Evolutionary conservation across 2,797 vertebrate genomes (phyloP).

Genomic region (Centroberyx gerrardi): DNA sequence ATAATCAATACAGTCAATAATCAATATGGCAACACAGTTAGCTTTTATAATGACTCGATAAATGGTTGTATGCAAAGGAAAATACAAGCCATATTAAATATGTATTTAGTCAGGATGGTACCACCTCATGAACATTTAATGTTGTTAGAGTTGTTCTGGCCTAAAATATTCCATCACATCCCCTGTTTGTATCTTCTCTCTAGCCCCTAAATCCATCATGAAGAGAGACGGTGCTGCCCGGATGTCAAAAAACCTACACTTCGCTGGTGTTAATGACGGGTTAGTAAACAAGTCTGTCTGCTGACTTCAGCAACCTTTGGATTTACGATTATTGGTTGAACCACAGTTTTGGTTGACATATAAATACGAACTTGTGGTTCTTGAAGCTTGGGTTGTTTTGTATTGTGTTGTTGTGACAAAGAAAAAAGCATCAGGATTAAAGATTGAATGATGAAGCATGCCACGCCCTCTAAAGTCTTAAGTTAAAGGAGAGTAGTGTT

Average conservation of each 20-base stretch:
- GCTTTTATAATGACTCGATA: background rate
- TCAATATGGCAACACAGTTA: background rate
- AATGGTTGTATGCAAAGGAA: background rate
- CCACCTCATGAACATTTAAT: background rate
- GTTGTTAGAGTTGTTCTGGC: constrained; percentile 19
- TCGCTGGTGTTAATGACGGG: constrained; percentile 93
- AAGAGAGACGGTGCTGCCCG: constrained; percentile 87
- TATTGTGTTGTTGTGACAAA: constrained; percentile 6
- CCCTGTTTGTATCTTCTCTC: constrained; percentile 44
- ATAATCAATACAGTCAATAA: background rate
- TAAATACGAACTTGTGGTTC: constrained; percentile 38
- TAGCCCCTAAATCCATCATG: constrained; percentile 90
- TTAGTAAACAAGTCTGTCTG: constrained; percentile 82
- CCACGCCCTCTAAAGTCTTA: constrained; percentile 29
- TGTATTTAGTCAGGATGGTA: background rate
- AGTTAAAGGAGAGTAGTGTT: constrained; percentile 24
- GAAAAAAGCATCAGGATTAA: constrained; percentile 50
- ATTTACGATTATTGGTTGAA: constrained; percentile 48
- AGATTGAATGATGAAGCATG: constrained; percentile 22
- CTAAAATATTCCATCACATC: constrained; percentile 19
- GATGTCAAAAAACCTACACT: constrained; percentile 90
- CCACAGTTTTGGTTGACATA: constrained; percentile 28
- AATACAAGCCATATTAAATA: background rate
- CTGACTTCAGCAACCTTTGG: constrained; percentile 34
- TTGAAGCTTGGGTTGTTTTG: constrained; percentile 24